These are phyloP conservation scores for Siniperca obscura DNA, from an alignment of 2,797 vertebrate genomes.

Conservation along the genomic window DNA sequence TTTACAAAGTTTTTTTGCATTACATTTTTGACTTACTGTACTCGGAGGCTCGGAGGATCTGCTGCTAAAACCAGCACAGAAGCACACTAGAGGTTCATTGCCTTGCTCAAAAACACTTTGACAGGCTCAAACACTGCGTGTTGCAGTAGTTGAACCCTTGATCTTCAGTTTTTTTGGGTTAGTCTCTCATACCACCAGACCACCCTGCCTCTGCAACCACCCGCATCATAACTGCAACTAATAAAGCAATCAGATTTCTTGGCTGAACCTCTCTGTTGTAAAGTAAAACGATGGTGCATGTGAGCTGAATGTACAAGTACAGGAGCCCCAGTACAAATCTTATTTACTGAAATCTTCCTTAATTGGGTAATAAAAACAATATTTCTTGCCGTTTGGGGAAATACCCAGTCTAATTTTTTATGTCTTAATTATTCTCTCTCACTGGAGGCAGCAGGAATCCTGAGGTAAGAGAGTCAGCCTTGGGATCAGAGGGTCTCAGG, in stretches of 20 bases:
- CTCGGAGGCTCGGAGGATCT: background rate
- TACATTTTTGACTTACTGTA: background rate
- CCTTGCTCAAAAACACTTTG: background rate
- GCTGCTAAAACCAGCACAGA: background rate
- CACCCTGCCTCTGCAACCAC: slow-evolving; percentile 18
- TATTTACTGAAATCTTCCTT: slow-evolving; percentile 29
- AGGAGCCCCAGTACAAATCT: slow-evolving; percentile 28
- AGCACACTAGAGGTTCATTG: background rate
- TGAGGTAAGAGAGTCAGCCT: background rate
- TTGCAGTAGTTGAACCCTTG: background rate
- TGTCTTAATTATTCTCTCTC: slow-evolving; percentile 22
- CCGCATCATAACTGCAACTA: slow-evolving; percentile 6
- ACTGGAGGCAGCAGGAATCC: slow-evolving; percentile 7
- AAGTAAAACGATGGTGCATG: slow-evolving; percentile 13
- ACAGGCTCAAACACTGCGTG: background rate
- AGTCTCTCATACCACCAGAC: background rate
- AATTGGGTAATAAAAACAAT: slow-evolving; percentile 48
- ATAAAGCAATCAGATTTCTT: slow-evolving; percentile 29
- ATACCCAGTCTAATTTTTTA: background rate
- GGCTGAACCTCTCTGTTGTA: background rate
- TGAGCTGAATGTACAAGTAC: slow-evolving; percentile 7
- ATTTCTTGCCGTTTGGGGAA: slow-evolving; percentile 31
- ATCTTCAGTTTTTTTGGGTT: background rate
- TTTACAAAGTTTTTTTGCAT: background rate
- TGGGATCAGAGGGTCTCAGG: background rate